Evolutionary conservation across 2,113 vertebrate genomes (phyloP).

Genomic region (Anas platyrhynchos): DNA sequence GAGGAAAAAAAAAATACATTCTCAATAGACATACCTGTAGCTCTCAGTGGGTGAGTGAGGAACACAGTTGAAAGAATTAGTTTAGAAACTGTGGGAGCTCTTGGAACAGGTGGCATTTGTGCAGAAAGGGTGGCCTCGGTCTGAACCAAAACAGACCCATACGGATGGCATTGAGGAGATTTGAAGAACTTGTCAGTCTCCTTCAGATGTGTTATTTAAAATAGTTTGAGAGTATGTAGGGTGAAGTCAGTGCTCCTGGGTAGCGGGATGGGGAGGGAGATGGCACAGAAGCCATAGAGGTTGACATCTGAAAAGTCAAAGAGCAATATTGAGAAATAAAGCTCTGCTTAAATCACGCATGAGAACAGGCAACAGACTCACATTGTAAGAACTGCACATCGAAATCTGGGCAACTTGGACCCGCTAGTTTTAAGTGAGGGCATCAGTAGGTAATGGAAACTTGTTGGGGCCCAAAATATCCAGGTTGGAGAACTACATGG

Average conservation of each 20-base stretch:
- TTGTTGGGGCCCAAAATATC: not conserved
- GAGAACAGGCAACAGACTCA: not conserved
- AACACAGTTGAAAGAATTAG: not conserved
- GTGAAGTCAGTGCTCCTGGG: not conserved
- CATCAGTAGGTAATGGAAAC: not conserved
- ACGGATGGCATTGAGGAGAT: not conserved
- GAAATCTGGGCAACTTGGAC: not conserved
- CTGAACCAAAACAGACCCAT: not conserved
- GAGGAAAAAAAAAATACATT: not conserved
- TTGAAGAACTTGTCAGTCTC: too few relatives aligned
- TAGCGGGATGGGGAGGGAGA: fast-evolving
- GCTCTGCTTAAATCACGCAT: not conserved
- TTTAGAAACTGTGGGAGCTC: not conserved
- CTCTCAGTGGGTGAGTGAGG: not conserved
- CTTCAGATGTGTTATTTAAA: too few relatives aligned
- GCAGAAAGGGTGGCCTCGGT: not conserved
- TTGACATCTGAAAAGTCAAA: not conserved
- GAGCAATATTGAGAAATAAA: not conserved
- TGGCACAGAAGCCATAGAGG: not conserved
- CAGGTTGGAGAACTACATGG: not conserved
- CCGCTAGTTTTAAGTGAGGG: not conserved
- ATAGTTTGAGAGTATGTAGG: not conserved
- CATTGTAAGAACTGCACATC: not conserved
- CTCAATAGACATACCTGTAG: not conserved
- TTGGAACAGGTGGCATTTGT: not conserved